These are phyloP conservation scores for Siderastrea radians DNA, from an alignment of 92 coral and sea anemone species.

Conservation along the genomic window DNA sequence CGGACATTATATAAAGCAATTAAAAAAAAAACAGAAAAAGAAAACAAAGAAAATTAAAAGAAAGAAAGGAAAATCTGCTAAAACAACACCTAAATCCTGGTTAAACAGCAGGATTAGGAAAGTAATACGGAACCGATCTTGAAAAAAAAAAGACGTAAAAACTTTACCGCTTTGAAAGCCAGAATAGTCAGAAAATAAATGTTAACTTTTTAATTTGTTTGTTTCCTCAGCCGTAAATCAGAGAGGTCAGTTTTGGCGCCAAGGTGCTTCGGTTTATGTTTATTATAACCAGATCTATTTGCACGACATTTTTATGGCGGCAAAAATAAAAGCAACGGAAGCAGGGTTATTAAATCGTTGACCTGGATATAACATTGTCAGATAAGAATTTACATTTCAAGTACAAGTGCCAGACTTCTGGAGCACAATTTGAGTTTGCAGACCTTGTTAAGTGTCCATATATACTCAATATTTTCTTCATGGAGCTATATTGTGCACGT, in stretches of 20 bases:
- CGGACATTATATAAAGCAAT: too few species aligned
- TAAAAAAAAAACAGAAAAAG: too few species aligned
- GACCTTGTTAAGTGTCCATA: conserved; percentile 5
- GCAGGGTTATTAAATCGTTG: conserved; percentile 35
- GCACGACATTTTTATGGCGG: conserved; percentile 36
- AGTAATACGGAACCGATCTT: not conserved
- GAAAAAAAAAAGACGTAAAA: not conserved
- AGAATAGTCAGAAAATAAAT: not conserved
- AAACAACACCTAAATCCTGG: too few species aligned
- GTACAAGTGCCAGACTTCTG: conserved; percentile 21
- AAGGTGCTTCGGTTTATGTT: not conserved
- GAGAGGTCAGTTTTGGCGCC: not conserved
- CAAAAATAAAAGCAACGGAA: conserved; percentile 45
- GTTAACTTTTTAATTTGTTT: not conserved
- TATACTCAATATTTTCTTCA: not conserved
- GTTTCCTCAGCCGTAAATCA: not conserved
- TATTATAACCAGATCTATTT: not conserved
- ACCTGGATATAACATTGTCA: conserved; percentile 49
- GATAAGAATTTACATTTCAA: conserved; percentile 34
- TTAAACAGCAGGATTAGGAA: too few species aligned
- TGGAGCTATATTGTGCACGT: not conserved
- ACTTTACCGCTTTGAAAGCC: not conserved
- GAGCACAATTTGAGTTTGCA: conserved; percentile 2
- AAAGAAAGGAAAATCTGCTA: too few species aligned
- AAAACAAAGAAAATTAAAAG: too few species aligned